These are phyloP conservation scores for Megathymus violae DNA, from an alignment of 1,140 invertebrate genomes.

Conservation along the genomic window DNA sequence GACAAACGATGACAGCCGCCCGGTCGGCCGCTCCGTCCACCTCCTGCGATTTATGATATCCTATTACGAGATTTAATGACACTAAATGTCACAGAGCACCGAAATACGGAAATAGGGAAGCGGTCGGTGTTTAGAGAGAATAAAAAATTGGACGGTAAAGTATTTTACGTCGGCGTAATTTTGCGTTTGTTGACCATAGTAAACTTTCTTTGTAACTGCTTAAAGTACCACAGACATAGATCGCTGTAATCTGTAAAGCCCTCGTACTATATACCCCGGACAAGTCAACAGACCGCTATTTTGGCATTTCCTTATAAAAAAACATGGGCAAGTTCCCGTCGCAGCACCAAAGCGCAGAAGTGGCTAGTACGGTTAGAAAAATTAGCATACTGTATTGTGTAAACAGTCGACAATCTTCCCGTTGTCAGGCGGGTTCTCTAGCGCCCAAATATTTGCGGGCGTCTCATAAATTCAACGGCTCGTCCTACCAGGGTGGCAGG, in stretches of 20 bases:
- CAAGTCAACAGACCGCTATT: not conserved
- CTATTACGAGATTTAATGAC: slow-evolving; percentile 82
- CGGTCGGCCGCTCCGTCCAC: slow-evolving; percentile 65
- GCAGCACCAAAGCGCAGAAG: slow-evolving; percentile 16
- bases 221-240: too few relatives aligned
- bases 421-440: slow-evolving; percentile 73
- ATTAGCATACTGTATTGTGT: slow-evolving; percentile 71
- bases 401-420: slow-evolving; percentile 79
- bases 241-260: too few relatives aligned
- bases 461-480: slow-evolving; percentile 80
- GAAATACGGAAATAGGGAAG: slow-evolving; percentile 25
- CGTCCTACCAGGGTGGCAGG: slow-evolving; percentile 74
- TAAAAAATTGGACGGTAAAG: not conserved
- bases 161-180: too few relatives aligned
- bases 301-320: slow-evolving; percentile 1
- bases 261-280: too few relatives aligned
- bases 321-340: slow-evolving; percentile 1
- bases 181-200: too few relatives aligned
- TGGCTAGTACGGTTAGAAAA: slow-evolving; percentile 59
- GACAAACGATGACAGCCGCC: slow-evolving; percentile 80
- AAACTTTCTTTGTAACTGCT: not conserved
- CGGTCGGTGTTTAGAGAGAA: slow-evolving; percentile 26
- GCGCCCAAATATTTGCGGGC: slow-evolving; percentile 80
- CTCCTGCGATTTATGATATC: slow-evolving; percentile 80
- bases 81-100: slow-evolving; percentile 41